Conservation (phyloP, 2,797 vertebrate species). For the Coendou prehensilis region DNA sequence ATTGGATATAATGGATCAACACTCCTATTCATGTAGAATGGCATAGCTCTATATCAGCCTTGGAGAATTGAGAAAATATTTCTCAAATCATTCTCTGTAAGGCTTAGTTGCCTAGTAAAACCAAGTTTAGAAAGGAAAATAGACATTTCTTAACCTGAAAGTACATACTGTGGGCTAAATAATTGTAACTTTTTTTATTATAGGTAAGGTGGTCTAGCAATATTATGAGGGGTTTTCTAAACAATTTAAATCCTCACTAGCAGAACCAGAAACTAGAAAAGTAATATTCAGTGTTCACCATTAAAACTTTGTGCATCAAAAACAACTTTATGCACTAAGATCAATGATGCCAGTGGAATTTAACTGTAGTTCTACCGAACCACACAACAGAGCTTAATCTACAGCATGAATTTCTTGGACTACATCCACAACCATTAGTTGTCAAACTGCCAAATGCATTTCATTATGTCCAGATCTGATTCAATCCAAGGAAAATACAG, state of each 20-base stretch:
- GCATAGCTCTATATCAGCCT: neutral
- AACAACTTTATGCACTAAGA: neutral
- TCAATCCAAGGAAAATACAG: slow-evolving; percentile 15
- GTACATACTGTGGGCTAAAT: neutral
- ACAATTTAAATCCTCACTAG: slow-evolving; percentile 14
- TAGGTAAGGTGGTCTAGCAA: slow-evolving; percentile 5
- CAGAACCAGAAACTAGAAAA: slow-evolving; percentile 26
- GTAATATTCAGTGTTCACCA: neutral
- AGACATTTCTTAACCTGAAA: slow-evolving; percentile 22
- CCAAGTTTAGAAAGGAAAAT: slow-evolving; percentile 23
- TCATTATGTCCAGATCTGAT: neutral
- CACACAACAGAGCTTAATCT: neutral
- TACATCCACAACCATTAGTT: neutral
- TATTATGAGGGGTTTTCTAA: neutral
- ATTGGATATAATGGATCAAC: neutral
- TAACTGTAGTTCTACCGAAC: neutral
- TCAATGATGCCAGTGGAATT: neutral
- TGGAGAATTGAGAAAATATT: neutral
- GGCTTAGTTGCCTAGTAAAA: slow-evolving; percentile 20
- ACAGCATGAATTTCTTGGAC: neutral
- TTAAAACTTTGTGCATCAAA: neutral
- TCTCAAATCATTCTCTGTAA: slow-evolving; percentile 13
- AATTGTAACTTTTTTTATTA: neutral
- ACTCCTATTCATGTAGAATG: neutral
- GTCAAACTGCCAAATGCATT: slow-evolving; percentile 5